Conservation (phyloP, 2,113 vertebrate genomes). For the Tautogolabrus adspersus region DNA sequence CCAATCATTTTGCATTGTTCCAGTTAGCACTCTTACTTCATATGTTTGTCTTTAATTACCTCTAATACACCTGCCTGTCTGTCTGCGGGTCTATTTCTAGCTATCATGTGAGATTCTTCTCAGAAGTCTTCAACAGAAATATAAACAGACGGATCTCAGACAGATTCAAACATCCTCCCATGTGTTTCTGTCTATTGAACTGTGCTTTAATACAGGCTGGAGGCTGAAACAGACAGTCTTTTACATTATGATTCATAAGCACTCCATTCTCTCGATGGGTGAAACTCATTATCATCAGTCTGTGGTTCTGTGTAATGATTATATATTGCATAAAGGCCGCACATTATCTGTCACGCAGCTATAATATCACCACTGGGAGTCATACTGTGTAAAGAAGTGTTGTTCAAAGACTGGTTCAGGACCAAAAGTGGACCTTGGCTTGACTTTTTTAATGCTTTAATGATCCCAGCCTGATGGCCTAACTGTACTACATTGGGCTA, state of each 20-base stretch:
- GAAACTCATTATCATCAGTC: slow-evolving; percentile 76
- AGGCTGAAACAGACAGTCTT: slow-evolving; percentile 56
- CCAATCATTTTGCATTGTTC: neutral
- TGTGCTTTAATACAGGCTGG: slow-evolving; percentile 54
- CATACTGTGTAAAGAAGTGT: slow-evolving; percentile 40
- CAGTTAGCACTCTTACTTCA: slow-evolving; percentile 1
- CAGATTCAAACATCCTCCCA: slow-evolving; percentile 35
- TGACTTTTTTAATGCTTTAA: slow-evolving; percentile 54
- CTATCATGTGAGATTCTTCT: neutral
- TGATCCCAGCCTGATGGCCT: slow-evolving; percentile 29
- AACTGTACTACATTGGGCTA: slow-evolving; percentile 3
- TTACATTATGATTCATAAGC: slow-evolving; percentile 76
- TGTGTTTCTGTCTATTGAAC: slow-evolving; percentile 46
- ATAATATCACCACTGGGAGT: slow-evolving; percentile 68
- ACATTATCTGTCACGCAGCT: slow-evolving; percentile 52
- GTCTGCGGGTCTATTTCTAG: neutral
- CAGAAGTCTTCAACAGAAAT: neutral
- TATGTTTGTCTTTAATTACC: slow-evolving; percentile 6
- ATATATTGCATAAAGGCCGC: slow-evolving; percentile 66
- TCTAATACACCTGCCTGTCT: neutral
- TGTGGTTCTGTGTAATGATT: slow-evolving; percentile 72
- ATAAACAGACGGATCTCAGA: slow-evolving; percentile 29
- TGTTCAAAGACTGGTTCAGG: slow-evolving; percentile 58
- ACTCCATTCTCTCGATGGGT: slow-evolving; percentile 69
- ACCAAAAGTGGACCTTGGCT: slow-evolving; percentile 50